Evolutionary conservation across 2,888 invertebrate species (phyloP).

Genomic region (Pyrochroa serraticornis): DNA sequence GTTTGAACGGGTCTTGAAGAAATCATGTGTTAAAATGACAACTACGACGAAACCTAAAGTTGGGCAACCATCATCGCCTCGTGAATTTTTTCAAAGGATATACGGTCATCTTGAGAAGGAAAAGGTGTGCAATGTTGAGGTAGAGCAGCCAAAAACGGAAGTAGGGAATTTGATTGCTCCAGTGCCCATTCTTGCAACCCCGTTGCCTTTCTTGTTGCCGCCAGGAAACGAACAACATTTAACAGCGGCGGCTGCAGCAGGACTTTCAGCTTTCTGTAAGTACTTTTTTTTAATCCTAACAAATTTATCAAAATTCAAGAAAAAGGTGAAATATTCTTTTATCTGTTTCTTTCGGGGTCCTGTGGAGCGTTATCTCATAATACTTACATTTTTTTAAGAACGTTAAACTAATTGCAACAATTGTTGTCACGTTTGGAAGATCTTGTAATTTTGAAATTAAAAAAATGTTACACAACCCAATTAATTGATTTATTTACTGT

Average conservation of each 20-base stretch:
- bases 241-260: slow-evolving; percentile 64
- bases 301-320: background rate
- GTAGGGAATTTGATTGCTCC: slow-evolving; percentile 47
- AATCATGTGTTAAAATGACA: slow-evolving; percentile 12
- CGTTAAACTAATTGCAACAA: too few species aligned
- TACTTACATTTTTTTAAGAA: too few species aligned
- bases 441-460: too few species aligned
- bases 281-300: slow-evolving; percentile 31
- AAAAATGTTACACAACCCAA: too few species aligned
- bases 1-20: too few species aligned
- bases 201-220: slow-evolving; percentile 53
- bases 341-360: too few species aligned
- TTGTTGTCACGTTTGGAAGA: too few species aligned
- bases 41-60: slow-evolving; percentile 40
- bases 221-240: slow-evolving; percentile 51
- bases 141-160: slow-evolving; percentile 40
- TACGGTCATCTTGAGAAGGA: slow-evolving; percentile 75
- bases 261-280: slow-evolving; percentile 62
- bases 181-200: slow-evolving; percentile 51
- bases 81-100: slow-evolving; percentile 79
- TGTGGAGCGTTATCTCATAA: too few species aligned
- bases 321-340: slow-evolving; percentile 1
- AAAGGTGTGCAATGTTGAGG: slow-evolving; percentile 23
- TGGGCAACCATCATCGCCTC: slow-evolving; percentile 72
- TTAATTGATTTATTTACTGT: too few species aligned